A percentile compares a stretch with the other conserved stretches of the same genome.
Evolutionary conservation across 2,888 invertebrate genomes (phyloP).

Genomic region (Conops quadrifasciatus): DNA sequence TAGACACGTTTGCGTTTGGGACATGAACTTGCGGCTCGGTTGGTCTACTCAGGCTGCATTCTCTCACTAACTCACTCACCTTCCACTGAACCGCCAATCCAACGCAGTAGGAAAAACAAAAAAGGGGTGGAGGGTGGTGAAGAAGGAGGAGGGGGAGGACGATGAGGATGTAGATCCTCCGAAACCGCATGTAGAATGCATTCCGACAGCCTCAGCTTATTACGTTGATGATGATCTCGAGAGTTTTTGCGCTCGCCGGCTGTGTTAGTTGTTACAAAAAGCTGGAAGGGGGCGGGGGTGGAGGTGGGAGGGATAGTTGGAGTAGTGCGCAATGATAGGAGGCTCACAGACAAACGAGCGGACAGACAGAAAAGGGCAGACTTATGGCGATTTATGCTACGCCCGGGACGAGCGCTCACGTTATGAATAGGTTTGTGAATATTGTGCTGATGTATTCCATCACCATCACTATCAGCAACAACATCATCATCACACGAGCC

Average conservation of each 20-base stretch:
- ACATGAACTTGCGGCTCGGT: conserved; percentile 22
- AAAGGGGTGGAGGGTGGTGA: not conserved
- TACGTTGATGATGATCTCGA: conserved; percentile 23
- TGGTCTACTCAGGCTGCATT: not conserved
- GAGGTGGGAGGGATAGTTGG: too few relatives aligned
- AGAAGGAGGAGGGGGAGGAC: not conserved
- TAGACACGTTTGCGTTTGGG: conserved; percentile 26
- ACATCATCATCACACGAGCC: conserved; percentile 34
- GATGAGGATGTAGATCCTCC: not conserved
- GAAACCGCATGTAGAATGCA: not conserved
- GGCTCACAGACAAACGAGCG: not conserved
- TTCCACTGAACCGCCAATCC: not conserved
- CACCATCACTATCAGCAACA: conserved; percentile 25
- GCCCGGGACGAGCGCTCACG: conserved; percentile 17
- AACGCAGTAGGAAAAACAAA: not conserved
- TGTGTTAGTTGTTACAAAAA: not conserved
- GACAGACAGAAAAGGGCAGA: conserved; percentile 16
- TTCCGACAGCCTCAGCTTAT: conserved; percentile 16
- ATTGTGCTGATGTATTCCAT: conserved; percentile 35
- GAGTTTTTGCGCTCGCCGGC: not conserved
- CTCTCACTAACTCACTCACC: not conserved
- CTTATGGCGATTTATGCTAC: conserved; percentile 26
- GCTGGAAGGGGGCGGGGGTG: too few relatives aligned
- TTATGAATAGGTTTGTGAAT: conserved; percentile 27
- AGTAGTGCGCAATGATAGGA: too few relatives aligned